Evolutionary conservation across 2,797 vertebrate genomes (phyloP).

Genomic region (Hyperoplus immaculatus): DNA sequence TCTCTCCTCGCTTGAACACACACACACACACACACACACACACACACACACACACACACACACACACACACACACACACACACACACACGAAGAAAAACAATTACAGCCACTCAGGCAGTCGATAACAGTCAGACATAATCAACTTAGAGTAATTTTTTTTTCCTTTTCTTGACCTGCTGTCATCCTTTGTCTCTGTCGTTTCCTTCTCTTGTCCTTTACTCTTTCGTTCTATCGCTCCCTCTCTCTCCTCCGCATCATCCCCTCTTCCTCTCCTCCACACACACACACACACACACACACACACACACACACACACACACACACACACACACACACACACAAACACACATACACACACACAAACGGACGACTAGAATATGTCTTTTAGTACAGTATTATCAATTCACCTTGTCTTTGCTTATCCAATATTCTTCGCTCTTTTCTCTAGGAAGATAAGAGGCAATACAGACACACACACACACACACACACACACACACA

Average conservation of each 20-base stretch:
- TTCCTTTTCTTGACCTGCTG: slow-evolving; percentile 41
- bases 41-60: slow-evolving; percentile 7
- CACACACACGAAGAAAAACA: slow-evolving; percentile 44
- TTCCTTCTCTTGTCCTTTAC: slow-evolving; percentile 36
- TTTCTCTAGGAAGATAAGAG: background rate
- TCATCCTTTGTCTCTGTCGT: slow-evolving; percentile 42
- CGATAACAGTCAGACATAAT: slow-evolving; percentile 70
- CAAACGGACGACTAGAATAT: slow-evolving; percentile 12
- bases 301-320: no score
- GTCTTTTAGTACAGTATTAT: slow-evolving; percentile 18
- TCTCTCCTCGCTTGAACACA: slow-evolving; percentile 18
- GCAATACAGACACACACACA: no score
- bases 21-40: slow-evolving; percentile 18
- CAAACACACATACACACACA: no score
- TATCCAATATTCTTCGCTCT: slow-evolving; percentile 1
- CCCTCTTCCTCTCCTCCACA: slow-evolving; percentile 12
- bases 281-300: background rate
- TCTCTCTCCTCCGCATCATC: background rate
- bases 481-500: no score
- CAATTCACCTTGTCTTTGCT: slow-evolving; percentile 22
- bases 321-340: slow-evolving; percentile 7
- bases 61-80: slow-evolving; percentile 4
- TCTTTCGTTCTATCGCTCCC: background rate
- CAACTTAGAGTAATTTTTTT: slow-evolving; percentile 64
- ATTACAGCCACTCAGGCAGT: slow-evolving; percentile 72